Conservation (phyloP, 2,113 vertebrate species). For the Sphaerodactylus townsendi region DNA sequence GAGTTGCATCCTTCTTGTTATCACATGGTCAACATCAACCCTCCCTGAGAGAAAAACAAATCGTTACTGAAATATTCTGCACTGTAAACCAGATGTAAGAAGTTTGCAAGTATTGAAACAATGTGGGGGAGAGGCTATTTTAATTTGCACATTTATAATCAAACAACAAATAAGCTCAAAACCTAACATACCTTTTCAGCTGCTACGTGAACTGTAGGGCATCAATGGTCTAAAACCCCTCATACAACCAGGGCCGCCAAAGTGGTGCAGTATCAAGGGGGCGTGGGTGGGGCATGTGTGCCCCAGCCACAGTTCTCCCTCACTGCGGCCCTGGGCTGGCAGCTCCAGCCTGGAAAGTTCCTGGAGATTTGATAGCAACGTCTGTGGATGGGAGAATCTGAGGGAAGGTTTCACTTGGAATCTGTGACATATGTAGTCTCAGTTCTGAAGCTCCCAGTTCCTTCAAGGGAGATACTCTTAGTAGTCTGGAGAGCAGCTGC, state of each 20-base stretch:
- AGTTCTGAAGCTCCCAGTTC: too few relatives aligned
- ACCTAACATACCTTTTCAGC: background rate
- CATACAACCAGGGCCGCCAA: too few relatives aligned
- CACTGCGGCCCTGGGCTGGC: too few relatives aligned
- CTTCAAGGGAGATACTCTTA: too few relatives aligned
- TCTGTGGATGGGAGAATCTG: background rate
- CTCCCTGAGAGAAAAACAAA: constrained; percentile 63
- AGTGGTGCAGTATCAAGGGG: too few relatives aligned
- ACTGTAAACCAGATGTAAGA: constrained; percentile 2
- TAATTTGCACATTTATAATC: background rate
- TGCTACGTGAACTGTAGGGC: too few relatives aligned
- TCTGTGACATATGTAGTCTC: too few relatives aligned
- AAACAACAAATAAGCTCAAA: background rate
- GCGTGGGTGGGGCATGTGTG: too few relatives aligned
- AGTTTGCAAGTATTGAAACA: background rate
- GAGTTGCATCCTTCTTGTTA: constrained; percentile 76
- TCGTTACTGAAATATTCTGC: background rate
- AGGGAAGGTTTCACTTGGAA: background rate
- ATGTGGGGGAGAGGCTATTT: background rate
- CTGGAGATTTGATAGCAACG: too few relatives aligned
- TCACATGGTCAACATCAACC: constrained; percentile 69
- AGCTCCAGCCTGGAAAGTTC: too few relatives aligned
- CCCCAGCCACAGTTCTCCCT: too few relatives aligned
- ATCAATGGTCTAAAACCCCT: background rate
- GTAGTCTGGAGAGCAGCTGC: too few relatives aligned